A percentile compares a stretch with the other conserved stretches of the same genome.
These are phyloP conservation scores for sheep (Ovis aries) DNA, from an alignment of 2,113 vertebrate genomes.

Conservation along the genomic window DNA sequence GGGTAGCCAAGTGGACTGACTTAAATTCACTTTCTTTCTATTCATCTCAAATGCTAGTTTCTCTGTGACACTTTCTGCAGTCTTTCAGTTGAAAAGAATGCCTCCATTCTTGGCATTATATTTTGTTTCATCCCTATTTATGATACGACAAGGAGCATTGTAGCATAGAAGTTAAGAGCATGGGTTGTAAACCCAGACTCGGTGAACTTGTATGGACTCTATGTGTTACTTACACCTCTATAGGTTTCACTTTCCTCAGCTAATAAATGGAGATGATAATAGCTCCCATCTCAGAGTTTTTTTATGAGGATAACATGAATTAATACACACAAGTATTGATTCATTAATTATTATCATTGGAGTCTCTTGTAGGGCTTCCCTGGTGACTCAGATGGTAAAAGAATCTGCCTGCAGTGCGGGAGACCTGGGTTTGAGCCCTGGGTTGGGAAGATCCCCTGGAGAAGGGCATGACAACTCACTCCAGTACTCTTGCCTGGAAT, in stretches of 20 bases:
- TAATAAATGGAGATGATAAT: not conserved
- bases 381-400: not conserved
- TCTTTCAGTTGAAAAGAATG: not conserved
- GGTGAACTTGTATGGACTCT: not conserved
- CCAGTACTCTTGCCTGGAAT: not conserved
- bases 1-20: not conserved
- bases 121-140: not conserved
- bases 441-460: not conserved
- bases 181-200: not conserved
- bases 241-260: not conserved
- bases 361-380: not conserved
- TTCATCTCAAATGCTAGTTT: not conserved
- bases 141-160: not conserved
- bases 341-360: not conserved
- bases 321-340: not conserved
- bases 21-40: slow-evolving; percentile 7
- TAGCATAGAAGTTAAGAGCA: not conserved
- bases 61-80: not conserved
- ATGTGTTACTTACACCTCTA: not conserved
- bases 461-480: not conserved
- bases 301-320: not conserved
- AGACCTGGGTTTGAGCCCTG: not conserved
- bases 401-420: not conserved
- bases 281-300: not conserved
- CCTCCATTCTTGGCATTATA: not conserved